Base-by-base conservation (phyloP, 2,113 vertebrate species). In the Columba janthina region DNA sequence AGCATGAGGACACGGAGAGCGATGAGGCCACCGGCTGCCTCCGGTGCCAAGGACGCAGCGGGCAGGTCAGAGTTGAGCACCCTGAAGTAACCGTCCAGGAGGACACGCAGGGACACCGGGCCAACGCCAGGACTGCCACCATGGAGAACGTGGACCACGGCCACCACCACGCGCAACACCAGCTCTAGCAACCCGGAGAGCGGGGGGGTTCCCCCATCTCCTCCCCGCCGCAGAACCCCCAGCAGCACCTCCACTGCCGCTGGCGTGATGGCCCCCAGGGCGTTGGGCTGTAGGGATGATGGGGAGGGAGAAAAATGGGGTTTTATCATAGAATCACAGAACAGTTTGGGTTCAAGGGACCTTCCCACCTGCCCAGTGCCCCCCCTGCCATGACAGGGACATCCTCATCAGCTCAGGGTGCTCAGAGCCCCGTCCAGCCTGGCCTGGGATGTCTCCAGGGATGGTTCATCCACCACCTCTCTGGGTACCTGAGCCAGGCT, bases 71-170 rank as follows among this genome's bases (percentile, higher is more conserved):
- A 98, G 82, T 99, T 99, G 70, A 99, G 98, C 71, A 99, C 97
- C 82, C 98, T 98, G 95, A 99, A 99, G 97, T 98, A 99, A 71
- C 98, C 98, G 15, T 99, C 98, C 50, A 99, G 98, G 64, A 99
- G 97, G 5, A 95, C 84, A 24, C 98, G 97, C 96, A 99, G 98
- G 42, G 99, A 98, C 44, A 99, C 97, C 26, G 98, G 98, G 17
- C 99, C 97, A 51, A 98, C 97, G 0, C 96, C 96, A 0, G 98
- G 97, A 50, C 98, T 99, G 97, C 99, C 98, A 90, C 98, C 79
- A 53, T 99, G 99, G 77, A 99, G 97, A 48, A 99, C 94, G 44
- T 99, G 99, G 8, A 99, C 98, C 34, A 98, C 97, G 2, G 98
- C 97, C 10, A 99, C 99, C 95, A 99, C 95, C 20, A 97, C 97